Evolutionary conservation across 2,797 vertebrate species (phyloP), one percentile per base, ranked within the genome.

Genomic region (Rhynchotus rufescens): DNA sequence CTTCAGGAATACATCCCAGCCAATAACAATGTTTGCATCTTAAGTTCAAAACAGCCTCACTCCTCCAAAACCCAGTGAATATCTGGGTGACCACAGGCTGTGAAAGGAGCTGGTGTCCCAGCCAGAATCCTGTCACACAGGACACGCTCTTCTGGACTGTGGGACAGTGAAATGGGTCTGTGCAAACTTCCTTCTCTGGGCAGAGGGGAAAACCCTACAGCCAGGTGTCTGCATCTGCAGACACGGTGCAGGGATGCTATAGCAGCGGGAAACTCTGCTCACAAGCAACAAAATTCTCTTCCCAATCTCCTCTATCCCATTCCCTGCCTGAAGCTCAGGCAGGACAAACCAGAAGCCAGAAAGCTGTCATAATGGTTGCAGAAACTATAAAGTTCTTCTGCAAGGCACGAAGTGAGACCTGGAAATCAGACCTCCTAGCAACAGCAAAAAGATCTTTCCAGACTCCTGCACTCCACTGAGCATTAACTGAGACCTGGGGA

Each of bases 281-380:
- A 69, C 64, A 67, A 62, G 68, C 28, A 81, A 84, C 44, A 92
- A 78, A 94, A 72, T 45, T 26, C 26, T 80, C 42, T 54, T 89
- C 76, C 71, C 80, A 79, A 76, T 76, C 64, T 79, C 64, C 32
- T 78, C 76, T 84, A 64, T 69, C 79, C 52, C 60, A 76, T 45
- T 87, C 67, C 69, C 71, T 38, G 82, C 40, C 84, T 47, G 47
- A 84, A 89, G 87, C 65, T 77, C 85, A 84, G 52, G 67, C 86
- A 84, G 77, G 86, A 88, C 12, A 38, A 49, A 61, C 42, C 57
- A 86, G 88, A 66, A 91, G 91, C 38, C 84, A 94, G 73, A 88
- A 77, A 81, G 19, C 71, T 91, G 84, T 71, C 86, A 71, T 42
- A 90, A 85, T 56, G 87, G 47, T 87, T 80, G 76, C 34, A 71